Percentiles rank a stretch among this genome's conserved stretches.
These are phyloP conservation scores for Lepus townsendii DNA, from an alignment of 2,797 vertebrate genomes.

Conservation along the genomic window DNA sequence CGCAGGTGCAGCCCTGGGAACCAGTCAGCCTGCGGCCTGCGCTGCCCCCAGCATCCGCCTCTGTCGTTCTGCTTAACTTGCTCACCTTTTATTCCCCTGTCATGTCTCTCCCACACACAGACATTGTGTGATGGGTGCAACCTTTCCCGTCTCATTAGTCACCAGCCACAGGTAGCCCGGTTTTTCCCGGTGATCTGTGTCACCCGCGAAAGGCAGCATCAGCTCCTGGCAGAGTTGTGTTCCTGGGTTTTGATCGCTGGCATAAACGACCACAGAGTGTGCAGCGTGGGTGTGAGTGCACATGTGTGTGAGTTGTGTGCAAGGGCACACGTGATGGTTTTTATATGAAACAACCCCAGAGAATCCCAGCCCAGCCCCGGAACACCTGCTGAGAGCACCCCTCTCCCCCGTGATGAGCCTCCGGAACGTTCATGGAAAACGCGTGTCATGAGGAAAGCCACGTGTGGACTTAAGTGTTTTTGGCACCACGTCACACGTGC, in stretches of 20 bases:
- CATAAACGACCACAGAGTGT: background rate
- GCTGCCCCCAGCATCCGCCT: background rate
- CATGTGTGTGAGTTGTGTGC: too few species aligned
- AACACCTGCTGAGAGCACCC: background rate
- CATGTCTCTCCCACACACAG: slow-evolving; percentile 10
- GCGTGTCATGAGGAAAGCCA: too few species aligned
- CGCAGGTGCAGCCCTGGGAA: background rate
- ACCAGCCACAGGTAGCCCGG: slow-evolving; percentile 45
- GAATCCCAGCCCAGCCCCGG: background rate
- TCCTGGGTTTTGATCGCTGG: background rate
- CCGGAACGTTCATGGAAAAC: too few species aligned
- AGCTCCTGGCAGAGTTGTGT: background rate
- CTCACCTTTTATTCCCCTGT: background rate
- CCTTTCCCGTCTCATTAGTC: slow-evolving; percentile 54
- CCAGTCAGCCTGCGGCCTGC: background rate
- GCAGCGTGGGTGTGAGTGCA: background rate
- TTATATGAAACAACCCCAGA: background rate
- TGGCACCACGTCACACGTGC: too few species aligned
- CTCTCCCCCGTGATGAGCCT: too few species aligned
- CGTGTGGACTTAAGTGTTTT: too few species aligned
- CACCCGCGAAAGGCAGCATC: background rate
- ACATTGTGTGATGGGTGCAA: background rate
- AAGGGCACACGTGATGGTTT: background rate
- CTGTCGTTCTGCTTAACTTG: background rate
- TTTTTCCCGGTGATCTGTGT: slow-evolving; percentile 30